Evolutionary conservation across 1,140 invertebrate species (phyloP).

Genomic region (Caerostris darwini): DNA sequence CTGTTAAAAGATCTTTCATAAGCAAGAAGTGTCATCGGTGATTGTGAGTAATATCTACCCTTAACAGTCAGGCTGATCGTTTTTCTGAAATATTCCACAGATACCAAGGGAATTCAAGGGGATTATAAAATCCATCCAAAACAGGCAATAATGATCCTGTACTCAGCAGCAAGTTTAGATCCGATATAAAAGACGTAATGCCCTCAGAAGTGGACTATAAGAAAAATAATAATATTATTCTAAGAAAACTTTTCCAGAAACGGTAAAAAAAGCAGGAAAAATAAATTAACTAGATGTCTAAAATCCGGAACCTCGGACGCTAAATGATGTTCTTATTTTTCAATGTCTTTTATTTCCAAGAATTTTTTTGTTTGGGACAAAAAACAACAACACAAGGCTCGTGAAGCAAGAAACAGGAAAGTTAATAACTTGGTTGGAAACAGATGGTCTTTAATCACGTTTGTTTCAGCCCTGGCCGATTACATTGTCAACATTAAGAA

Average conservation of each 20-base stretch:
- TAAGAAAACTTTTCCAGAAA: background rate
- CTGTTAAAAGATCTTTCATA: too few species aligned
- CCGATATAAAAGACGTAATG: background rate
- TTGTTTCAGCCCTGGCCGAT: slow-evolving; percentile 56
- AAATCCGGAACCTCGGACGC: background rate
- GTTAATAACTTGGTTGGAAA: slow-evolving; percentile 59
- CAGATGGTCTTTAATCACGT: slow-evolving; percentile 70
- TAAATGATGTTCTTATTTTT: slow-evolving; percentile 34
- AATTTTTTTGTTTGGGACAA: background rate
- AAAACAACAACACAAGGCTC: background rate
- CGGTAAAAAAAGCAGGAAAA: background rate
- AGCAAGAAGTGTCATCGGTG: too few species aligned
- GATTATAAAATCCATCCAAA: too few species aligned
- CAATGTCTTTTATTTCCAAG: slow-evolving; percentile 16
- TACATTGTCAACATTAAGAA: slow-evolving; percentile 70
- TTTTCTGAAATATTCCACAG: too few species aligned
- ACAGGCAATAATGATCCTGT: too few species aligned
- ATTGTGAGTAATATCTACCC: too few species aligned
- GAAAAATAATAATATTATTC: background rate
- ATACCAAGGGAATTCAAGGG: too few species aligned
- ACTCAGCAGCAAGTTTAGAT: background rate
- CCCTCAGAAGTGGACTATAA: background rate
- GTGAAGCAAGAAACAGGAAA: slow-evolving; percentile 29
- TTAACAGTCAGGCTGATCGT: too few species aligned
- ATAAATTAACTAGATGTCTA: background rate